phyloP scores from a whole-genome alignment of 1,140 invertebrate genomes.

The Ditylenchus dipsaci region DNA sequence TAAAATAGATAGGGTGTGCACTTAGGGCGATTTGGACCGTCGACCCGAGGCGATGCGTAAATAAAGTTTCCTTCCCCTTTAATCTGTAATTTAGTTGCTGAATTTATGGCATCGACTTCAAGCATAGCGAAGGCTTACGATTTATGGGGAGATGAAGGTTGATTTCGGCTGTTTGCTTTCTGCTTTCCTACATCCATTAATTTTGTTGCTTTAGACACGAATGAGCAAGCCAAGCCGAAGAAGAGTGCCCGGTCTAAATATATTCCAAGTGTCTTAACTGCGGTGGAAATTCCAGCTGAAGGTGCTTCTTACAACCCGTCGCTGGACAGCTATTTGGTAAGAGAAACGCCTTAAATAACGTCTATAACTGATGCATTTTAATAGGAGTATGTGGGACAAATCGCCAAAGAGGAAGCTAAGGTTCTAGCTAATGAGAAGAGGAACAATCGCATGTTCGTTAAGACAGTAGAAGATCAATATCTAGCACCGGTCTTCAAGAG shows the following conservation, averaged over 20 bases:
- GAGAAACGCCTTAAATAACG: not conserved
- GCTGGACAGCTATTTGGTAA: constrained; percentile 33
- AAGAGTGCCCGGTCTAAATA: constrained; percentile 19
- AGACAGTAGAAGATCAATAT: not conserved
- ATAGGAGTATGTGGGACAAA: constrained; percentile 25
- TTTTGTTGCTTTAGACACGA: constrained; percentile 2
- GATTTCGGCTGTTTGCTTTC: not conserved
- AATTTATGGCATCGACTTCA: not conserved
- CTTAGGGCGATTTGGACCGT: no score
- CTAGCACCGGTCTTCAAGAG: not conserved
- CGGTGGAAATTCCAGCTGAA: constrained; percentile 23
- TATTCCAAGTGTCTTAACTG: constrained; percentile 27
- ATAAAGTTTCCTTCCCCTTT: no score
- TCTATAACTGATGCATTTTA: not conserved
- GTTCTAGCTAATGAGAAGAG: constrained; percentile 4
- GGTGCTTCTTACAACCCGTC: constrained; percentile 38
- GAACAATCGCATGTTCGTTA: constrained; percentile 6
- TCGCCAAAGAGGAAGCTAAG: constrained; percentile 27
- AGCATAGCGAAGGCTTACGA: constrained; percentile 14
- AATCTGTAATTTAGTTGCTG: no score
- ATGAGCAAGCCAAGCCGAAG: not conserved
- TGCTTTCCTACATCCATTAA: constrained; percentile 2
- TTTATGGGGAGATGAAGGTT: constrained; percentile 25
- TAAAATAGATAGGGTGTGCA: no score
- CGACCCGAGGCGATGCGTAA: no score